phyloP scores from a whole-genome alignment of 2,113 vertebrate genomes.

The Nothoprocta pentlandii region DNA sequence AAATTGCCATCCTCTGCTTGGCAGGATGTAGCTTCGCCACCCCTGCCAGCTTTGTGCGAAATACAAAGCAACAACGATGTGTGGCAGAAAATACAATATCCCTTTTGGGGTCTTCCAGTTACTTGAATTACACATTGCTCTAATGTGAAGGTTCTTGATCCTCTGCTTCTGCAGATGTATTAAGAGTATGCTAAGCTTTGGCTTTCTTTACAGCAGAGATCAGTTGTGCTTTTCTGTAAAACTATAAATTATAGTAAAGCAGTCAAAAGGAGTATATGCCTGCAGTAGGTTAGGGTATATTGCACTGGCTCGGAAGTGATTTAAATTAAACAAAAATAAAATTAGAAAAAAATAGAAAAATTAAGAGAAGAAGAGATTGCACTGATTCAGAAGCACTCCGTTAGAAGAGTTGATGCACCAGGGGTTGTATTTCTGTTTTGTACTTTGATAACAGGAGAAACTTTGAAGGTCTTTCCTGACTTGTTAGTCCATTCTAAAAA shows the following conservation, averaged over 20 bases:
- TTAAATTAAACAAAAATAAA: not conserved
- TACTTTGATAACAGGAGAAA: not conserved
- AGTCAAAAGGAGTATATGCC: not conserved
- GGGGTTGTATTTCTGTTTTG: not conserved
- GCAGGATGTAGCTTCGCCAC: not conserved
- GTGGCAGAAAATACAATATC: not conserved
- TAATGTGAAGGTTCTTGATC: not conserved
- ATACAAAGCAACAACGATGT: not conserved
- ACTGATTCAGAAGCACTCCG: not conserved
- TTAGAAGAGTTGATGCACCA: not conserved
- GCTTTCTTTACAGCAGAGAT: not conserved
- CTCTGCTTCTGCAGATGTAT: not conserved
- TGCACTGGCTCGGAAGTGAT: not conserved
- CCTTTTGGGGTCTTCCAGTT: not conserved
- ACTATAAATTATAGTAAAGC: not conserved
- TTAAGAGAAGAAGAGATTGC: not conserved
- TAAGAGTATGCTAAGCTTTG: not conserved
- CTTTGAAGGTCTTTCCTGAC: not conserved
- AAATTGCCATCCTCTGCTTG: conserved; percentile 41
- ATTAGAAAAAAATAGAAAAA: not conserved
- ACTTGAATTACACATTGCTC: not conserved
- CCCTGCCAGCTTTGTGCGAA: not conserved
- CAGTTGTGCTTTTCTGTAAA: not conserved
- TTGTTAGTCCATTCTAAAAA: not conserved
- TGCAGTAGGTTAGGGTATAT: not conserved